Base-by-base conservation (phyloP, 1,140 invertebrate genomes). In the Drosophila navojoa region DNA sequence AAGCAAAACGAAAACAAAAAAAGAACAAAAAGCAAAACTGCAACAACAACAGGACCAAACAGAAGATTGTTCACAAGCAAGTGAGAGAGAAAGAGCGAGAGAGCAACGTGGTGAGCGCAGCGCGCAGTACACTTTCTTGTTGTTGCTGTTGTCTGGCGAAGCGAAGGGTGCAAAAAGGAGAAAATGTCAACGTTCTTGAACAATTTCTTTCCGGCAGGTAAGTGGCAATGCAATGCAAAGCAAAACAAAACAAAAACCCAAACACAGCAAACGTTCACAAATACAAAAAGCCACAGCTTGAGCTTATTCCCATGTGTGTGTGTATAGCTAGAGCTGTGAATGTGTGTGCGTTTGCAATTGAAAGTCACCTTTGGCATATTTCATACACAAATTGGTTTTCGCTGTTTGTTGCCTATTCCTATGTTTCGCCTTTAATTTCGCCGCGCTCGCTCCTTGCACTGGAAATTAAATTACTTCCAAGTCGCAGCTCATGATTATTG, bases 171-270 rank as follows among this genome's bases (percentile, higher is more conserved):
- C 22, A 67, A 68, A 70, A 64, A 71, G 57, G 68, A 68, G 68
- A 68, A 91, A 86, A 91, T 91, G 90, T 91, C 90, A 91, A 91
- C 90, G 79, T 91, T 91, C 79, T 91, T 91, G 72, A 91, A 91
- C 80, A 91, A 91, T 86, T 91, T 91, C 71, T 91, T 91, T 69
- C 90, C 90, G 74, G 90, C 90, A 91, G 90, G 90, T 91, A 81
- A 91, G 90, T 80, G 44, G n/a, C 27, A 49, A 49, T 11, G 44
- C 35, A 70, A 74, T 58, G 22, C 59, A 62, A 75, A 75, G 61
- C n/a, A 45, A 54, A 78, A 75, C 57, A 27, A 49, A 64, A 77
- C 63, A 50, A 32, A 54, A 54, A 32, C 45, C 42, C 15, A 45
- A 45, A 45, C 15, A 45, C 15, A 16, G 9, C 52, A 58, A 69